phyloP scores from a whole-genome alignment of 2,888 invertebrate genomes.

The Cerceris rybyensis region DNA sequence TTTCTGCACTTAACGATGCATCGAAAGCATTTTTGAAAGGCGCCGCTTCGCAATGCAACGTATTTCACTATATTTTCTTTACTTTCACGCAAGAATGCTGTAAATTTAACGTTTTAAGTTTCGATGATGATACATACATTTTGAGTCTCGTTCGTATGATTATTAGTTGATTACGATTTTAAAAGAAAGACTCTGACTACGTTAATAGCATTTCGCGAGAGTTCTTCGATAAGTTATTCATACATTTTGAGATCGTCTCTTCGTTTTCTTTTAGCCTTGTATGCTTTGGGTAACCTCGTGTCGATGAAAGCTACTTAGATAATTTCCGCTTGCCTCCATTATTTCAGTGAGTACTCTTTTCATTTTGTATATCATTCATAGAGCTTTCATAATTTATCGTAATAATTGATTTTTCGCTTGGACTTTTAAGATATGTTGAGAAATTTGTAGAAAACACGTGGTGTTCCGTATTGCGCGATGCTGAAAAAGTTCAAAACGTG shows the following conservation, averaged over 20 bases:
- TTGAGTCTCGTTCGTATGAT: conserved; percentile 79
- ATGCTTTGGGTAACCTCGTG: conserved; percentile 20
- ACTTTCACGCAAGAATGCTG: neutral
- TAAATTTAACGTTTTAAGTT: conserved; percentile 10
- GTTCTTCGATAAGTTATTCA: conserved; percentile 15
- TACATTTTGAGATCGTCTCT: neutral
- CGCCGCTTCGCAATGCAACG: too few species aligned
- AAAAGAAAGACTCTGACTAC: conserved; percentile 44
- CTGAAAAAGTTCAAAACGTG: too few species aligned
- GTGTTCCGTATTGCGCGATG: too few species aligned
- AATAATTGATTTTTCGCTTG: neutral
- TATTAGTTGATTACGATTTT: conserved; percentile 65
- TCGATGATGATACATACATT: conserved; percentile 69
- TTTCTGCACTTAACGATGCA: too few species aligned
- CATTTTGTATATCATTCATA: conserved; percentile 10
- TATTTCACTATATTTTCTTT: conserved; percentile 32
- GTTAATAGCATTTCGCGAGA: neutral
- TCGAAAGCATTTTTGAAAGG: too few species aligned
- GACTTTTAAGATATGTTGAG: neutral
- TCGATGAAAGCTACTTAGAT: conserved; percentile 16
- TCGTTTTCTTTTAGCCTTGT: conserved; percentile 21
- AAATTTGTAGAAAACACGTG: too few species aligned
- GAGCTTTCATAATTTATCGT: neutral
- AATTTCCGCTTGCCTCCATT: conserved; percentile 27
- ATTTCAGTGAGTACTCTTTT: conserved; percentile 55